These are phyloP conservation scores for Coremacera marginata DNA, from an alignment of 2,888 invertebrate species.

Conservation along the genomic window DNA sequence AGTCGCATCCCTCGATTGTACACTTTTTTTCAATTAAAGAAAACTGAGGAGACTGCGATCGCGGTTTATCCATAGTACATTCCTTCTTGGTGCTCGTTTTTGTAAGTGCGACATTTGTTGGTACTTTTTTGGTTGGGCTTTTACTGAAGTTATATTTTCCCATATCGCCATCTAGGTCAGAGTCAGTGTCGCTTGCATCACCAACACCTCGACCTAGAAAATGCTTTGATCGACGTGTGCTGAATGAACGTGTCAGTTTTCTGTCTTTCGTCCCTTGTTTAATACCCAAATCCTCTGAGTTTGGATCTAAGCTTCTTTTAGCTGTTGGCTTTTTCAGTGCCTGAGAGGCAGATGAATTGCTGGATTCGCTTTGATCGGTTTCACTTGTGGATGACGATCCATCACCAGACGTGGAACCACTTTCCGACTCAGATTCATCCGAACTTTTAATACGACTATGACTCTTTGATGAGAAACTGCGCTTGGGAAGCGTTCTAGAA, in stretches of 20 bases:
- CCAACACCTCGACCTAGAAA: conserved; percentile 66
- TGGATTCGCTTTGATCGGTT: conserved; percentile 56
- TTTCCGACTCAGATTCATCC: conserved; percentile 47
- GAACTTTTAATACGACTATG: conserved; percentile 34
- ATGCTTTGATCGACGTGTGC: conserved; percentile 77
- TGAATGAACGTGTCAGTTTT: conserved; percentile 79
- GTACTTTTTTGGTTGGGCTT: conserved; percentile 76
- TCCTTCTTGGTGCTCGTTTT: conserved; percentile 63
- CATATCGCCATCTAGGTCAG: conserved; percentile 64
- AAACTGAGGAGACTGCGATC: conserved; percentile 59
- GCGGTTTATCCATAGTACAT: conserved; percentile 54
- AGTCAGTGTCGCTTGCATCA: conserved; percentile 68
- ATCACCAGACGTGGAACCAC: conserved; percentile 55
- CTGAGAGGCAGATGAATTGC: conserved; percentile 45
- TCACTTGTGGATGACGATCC: conserved; percentile 62
- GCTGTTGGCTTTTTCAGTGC: conserved; percentile 33
- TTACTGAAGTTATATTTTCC: conserved; percentile 72
- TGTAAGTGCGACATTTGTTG: conserved; percentile 53
- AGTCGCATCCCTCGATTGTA: conserved; percentile 90
- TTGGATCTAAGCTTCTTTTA: conserved; percentile 47
- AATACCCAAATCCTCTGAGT: conserved; percentile 60
- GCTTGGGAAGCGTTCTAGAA: conserved; percentile 53
- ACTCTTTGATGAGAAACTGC: conserved; percentile 46
- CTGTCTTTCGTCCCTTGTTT: conserved; percentile 63
- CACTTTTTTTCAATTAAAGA: conserved; percentile 79